Percentiles rank a stretch among this genome's conserved stretches.
Evolutionary conservation across 2,113 vertebrate genomes (phyloP).

Genomic region (Phyllostomus hastatus): DNA sequence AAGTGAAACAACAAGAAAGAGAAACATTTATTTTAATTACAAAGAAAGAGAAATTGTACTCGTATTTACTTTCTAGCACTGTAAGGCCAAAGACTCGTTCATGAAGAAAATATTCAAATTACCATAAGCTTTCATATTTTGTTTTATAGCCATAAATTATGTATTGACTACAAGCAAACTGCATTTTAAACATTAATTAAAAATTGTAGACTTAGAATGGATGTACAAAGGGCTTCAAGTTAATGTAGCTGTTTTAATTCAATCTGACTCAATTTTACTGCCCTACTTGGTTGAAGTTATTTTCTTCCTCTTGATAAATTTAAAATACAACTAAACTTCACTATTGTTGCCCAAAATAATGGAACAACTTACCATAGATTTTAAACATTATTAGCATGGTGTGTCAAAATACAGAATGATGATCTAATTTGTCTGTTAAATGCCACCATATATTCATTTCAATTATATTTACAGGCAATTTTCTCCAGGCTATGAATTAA

Average conservation of each 20-base stretch:
- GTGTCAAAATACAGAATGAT: background rate
- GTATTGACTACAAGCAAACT: slow-evolving; percentile 76
- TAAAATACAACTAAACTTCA: slow-evolving; percentile 48
- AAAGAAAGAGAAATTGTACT: slow-evolving; percentile 65
- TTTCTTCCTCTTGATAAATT: slow-evolving; percentile 3
- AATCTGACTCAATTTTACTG: slow-evolving; percentile 68
- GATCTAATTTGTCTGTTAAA: slow-evolving; percentile 14
- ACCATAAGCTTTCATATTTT: slow-evolving; percentile 46
- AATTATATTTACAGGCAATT: background rate
- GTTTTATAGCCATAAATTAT: slow-evolving; percentile 77
- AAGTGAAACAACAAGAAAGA: slow-evolving; percentile 65
- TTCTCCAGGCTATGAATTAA: background rate
- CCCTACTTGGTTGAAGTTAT: slow-evolving; percentile 37
- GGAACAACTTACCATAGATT: background rate
- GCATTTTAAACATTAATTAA: slow-evolving; percentile 79
- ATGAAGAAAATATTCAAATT: slow-evolving; percentile 59
- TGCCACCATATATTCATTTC: background rate
- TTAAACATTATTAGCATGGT: background rate
- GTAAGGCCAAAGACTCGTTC: slow-evolving; percentile 49
- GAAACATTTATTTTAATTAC: slow-evolving; percentile 73
- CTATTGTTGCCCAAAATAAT: slow-evolving; percentile 36
- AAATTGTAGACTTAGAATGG: slow-evolving; percentile 62
- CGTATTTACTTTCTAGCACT: slow-evolving; percentile 59
- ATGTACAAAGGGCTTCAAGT: slow-evolving; percentile 54
- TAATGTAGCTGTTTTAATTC: slow-evolving; percentile 70